A percentile compares a stretch with the other conserved stretches of the same genome.
Evolutionary conservation across 2,888 invertebrate species (phyloP).

Genomic region (Noctua comes): DNA sequence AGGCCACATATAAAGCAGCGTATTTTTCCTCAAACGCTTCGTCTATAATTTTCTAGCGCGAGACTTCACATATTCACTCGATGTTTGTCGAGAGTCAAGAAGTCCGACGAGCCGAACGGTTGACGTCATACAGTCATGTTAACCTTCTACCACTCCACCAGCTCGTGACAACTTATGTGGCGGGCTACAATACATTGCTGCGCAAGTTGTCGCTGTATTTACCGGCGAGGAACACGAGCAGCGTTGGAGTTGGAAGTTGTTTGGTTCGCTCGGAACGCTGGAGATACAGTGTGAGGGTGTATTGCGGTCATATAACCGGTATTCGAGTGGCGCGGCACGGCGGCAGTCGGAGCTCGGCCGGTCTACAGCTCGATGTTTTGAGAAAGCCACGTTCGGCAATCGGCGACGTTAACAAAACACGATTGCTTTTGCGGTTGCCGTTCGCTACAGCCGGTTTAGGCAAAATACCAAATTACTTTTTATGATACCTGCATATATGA

Average conservation of each 20-base stretch:
- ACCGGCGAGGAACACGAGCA: conserved; percentile 64
- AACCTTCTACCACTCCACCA: conserved; percentile 79
- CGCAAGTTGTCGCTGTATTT: conserved; percentile 60
- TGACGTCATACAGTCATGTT: conserved; percentile 89
- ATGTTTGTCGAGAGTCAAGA: conserved; percentile 88
- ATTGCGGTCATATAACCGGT: conserved; percentile 90
- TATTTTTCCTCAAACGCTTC: conserved; percentile 79
- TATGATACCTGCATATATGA: conserved; percentile 54
- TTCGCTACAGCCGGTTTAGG: conserved; percentile 76
- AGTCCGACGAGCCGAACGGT: conserved; percentile 89
- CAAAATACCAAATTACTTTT: conserved; percentile 76
- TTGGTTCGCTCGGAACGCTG: conserved; percentile 69
- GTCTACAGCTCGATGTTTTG: conserved; percentile 86
- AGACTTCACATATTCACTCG: conserved; percentile 81
- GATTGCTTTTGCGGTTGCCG: conserved; percentile 82
- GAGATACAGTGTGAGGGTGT: conserved; percentile 80
- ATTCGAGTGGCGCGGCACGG: conserved; percentile 86
- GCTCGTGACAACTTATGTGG: conserved; percentile 68
- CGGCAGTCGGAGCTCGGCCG: conserved; percentile 84
- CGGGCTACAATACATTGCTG: conserved; percentile 75
- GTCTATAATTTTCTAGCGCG: conserved; percentile 84
- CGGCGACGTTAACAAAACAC: conserved; percentile 86
- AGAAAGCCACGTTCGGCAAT: conserved; percentile 88
- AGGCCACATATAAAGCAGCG: conserved; percentile 53
- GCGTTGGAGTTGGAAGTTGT: conserved; percentile 77